Evolutionary conservation across 2,888 invertebrate species (phyloP), one percentile per base, ranked within the genome.

Genomic region (Lasioglossum figueresi): DNA sequence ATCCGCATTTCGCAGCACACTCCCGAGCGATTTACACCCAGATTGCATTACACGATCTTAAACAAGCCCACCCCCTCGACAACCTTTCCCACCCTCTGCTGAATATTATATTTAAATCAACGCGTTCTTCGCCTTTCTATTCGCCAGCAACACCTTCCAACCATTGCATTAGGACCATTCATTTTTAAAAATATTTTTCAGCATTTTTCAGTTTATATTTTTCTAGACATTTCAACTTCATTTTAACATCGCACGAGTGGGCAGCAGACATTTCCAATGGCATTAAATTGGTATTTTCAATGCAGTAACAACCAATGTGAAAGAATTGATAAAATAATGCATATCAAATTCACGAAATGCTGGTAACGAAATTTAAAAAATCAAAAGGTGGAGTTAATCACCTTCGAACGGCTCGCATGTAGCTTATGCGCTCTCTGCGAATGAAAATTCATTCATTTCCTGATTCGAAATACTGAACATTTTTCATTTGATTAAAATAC

Each of bases 41-140:
- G 92, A 92, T 93, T 92, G 92, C 91, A 91, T 92, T 92, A 91
- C 93, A 85, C 83, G 89, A 91, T 91, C 92, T 91, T 89, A 84
- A 92, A 92, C 91, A 88, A 92, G 88, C 87, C 80, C 88, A 78
- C 80, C 83, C 81, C 86, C 48, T 19, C 59, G 12, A 23, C 68
- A n/a, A 34, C 37, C 14, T 6, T 43, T 4, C n/a, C 76, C 37
- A n/a, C 71, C 37, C 37, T 66, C 37, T 23, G 10, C 68, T 37
- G 83, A 91, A 91, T 88, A 88, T 90, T 86, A 83, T 91, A 89
- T 88, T 19, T 31, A 27, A 63, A 16, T 31, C 63, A 1, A 5
- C 31, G 56, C n/a, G 56, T 52, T 78, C 27, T 63, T 68, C 68
- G 59, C 34, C 45, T 59, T 78, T 73, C 81, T 59, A 76, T 73